Percentiles rank a stretch among this genome's conserved stretches.
Conservation (phyloP, 2,888 invertebrate species). For the Morinoia aosen region DNA sequence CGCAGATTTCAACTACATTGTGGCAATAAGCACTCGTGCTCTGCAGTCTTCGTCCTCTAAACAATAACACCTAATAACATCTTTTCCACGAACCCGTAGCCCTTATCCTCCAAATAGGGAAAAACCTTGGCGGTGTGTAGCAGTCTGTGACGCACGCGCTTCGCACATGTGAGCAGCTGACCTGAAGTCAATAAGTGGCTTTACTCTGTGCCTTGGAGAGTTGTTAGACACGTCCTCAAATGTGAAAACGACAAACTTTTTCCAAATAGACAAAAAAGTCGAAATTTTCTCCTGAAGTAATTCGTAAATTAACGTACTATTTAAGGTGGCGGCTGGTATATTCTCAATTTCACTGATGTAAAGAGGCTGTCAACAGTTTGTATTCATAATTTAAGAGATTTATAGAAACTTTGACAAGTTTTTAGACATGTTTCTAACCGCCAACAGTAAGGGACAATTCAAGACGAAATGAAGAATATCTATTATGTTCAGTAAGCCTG, state of each 20-base stretch:
- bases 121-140: background rate
- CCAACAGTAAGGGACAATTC: no score
- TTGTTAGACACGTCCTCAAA: background rate
- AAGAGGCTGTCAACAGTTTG: background rate
- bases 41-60: background rate
- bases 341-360: background rate
- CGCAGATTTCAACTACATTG: background rate
- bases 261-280: background rate
- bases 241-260: background rate
- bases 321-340: no score
- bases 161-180: background rate
- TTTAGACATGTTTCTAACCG: no score
- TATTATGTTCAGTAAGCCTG: no score
- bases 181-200: background rate
- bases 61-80: background rate
- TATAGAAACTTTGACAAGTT: no score
- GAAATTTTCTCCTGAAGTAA: background rate
- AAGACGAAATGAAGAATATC: no score
- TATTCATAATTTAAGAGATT: background rate
- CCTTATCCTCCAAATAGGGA: background rate
- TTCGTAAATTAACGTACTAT: background rate
- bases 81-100: background rate
- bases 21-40: background rate
- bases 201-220: background rate
- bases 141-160: background rate